Conservation (phyloP, 2,888 invertebrate species). For the Mechanitis mazaeus region DNA sequence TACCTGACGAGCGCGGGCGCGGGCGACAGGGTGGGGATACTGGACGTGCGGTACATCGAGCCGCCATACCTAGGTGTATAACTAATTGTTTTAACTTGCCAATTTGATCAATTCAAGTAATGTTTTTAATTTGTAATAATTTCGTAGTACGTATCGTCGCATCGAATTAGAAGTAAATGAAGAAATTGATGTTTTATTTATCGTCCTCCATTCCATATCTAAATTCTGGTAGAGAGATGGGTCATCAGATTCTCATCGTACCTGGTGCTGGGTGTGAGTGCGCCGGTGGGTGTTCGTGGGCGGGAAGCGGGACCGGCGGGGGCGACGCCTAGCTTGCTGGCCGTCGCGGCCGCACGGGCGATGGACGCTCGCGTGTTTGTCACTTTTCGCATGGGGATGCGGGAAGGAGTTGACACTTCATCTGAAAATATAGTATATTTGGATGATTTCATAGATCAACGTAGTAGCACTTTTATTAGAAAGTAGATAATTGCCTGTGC, state of each 20-base stretch:
- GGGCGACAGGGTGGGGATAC: constrained; percentile 90
- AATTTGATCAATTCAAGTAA: constrained; percentile 46
- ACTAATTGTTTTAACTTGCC: constrained; percentile 22
- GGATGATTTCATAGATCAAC: not conserved
- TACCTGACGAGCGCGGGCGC: constrained; percentile 85
- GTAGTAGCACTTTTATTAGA: not conserved
- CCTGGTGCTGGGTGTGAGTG: constrained; percentile 87
- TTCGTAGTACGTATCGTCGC: too few species aligned
- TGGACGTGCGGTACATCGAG: constrained; percentile 92
- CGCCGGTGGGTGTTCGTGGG: constrained; percentile 86
- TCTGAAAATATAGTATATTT: constrained; percentile 60
- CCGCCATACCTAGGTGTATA: constrained; percentile 76
- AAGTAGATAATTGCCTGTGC: constrained; percentile 80
- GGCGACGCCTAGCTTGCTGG: constrained; percentile 77
- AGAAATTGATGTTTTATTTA: too few species aligned
- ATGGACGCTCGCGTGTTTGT: constrained; percentile 76
- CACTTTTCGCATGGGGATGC: constrained; percentile 86
- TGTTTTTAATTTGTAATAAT: constrained; percentile 3
- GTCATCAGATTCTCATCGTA: constrained; percentile 43
- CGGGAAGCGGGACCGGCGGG: constrained; percentile 76
- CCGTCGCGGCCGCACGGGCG: constrained; percentile 77
- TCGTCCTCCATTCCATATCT: too few species aligned
- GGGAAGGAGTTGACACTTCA: constrained; percentile 84
- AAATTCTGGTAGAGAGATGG: too few species aligned
- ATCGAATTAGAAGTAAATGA: too few species aligned